phyloP scores from a whole-genome alignment of 2,888 invertebrate species.

The Argyra leucocephala region DNA sequence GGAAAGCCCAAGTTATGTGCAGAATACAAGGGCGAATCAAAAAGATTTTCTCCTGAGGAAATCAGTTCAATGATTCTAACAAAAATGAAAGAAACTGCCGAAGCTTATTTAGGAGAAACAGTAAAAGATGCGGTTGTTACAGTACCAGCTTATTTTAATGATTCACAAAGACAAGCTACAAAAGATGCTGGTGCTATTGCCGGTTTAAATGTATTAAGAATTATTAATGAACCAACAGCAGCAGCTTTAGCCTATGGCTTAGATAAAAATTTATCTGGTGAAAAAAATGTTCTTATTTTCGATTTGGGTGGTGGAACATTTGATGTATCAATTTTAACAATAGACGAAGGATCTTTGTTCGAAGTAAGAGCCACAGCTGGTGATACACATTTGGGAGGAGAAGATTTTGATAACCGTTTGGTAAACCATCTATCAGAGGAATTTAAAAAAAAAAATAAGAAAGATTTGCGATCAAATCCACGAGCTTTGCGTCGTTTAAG shows the following conservation, averaged over 20 bases:
- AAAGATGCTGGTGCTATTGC: constrained; percentile 84
- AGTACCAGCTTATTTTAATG: constrained; percentile 80
- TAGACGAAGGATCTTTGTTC: constrained; percentile 76
- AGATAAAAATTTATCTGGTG: constrained; percentile 67
- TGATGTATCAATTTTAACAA: constrained; percentile 85
- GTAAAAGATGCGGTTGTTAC: constrained; percentile 78
- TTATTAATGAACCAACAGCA: constrained; percentile 84
- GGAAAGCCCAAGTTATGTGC: constrained; percentile 61
- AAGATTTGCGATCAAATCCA: constrained; percentile 54
- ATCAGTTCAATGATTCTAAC: constrained; percentile 58
- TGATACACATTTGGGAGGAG: constrained; percentile 83
- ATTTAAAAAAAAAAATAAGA: constrained; percentile 65
- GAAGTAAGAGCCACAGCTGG: constrained; percentile 90
- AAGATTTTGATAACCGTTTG: constrained; percentile 79
- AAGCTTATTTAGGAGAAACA: constrained; percentile 71
- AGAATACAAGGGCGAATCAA: constrained; percentile 55
- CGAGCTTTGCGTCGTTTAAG: constrained; percentile 54
- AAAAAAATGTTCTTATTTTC: constrained; percentile 63
- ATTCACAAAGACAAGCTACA: constrained; percentile 80
- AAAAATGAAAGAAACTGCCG: constrained; percentile 70
- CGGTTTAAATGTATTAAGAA: constrained; percentile 76
- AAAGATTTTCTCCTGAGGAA: constrained; percentile 60
- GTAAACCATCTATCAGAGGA: constrained; percentile 75
- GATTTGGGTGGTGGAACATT: constrained; percentile 67
- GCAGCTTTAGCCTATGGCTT: constrained; percentile 83